Percentiles rank a stretch among this genome's conserved stretches.
phyloP scores from a whole-genome alignment of 2,113 vertebrate genomes.

The Xenotilapia longispinis region DNA sequence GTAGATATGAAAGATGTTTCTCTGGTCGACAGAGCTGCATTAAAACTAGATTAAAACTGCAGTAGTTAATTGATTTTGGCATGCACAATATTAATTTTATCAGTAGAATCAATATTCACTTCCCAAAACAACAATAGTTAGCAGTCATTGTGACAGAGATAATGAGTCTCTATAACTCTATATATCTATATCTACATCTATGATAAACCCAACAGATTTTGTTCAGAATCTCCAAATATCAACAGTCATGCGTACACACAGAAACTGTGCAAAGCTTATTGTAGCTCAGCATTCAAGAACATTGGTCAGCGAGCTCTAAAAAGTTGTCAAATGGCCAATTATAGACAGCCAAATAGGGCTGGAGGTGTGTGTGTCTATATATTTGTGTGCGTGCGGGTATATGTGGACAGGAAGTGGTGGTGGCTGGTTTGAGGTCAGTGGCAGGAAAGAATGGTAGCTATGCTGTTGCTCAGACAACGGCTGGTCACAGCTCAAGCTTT shows the following conservation, averaged over 20 bases:
- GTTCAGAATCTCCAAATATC: slow-evolving; percentile 3
- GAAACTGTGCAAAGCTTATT: not conserved
- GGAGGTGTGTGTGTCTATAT: slow-evolving; percentile 24
- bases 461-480: slow-evolving; percentile 66
- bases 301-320: slow-evolving; percentile 9
- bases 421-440: slow-evolving; percentile 69
- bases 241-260: not conserved
- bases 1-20: not conserved
- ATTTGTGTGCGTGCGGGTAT: slow-evolving; percentile 21
- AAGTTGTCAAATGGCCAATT: slow-evolving; percentile 42
- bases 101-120: not conserved
- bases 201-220: not conserved
- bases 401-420: slow-evolving; percentile 69
- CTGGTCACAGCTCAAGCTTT: slow-evolving; percentile 63
- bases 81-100: not conserved
- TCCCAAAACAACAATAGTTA: not conserved
- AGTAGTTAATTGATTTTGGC: not conserved
- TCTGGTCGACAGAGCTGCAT: not conserved
- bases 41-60: not conserved
- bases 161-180: not conserved
- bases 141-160: not conserved
- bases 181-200: not conserved
- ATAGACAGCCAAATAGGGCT: slow-evolving; percentile 16
- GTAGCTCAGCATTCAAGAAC: not conserved
- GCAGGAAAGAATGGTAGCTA: slow-evolving; percentile 75